Evolutionary conservation across 2,888 invertebrate species (phyloP), one percentile per base, ranked within the genome.

Genomic region (Agonopterix arenella): DNA sequence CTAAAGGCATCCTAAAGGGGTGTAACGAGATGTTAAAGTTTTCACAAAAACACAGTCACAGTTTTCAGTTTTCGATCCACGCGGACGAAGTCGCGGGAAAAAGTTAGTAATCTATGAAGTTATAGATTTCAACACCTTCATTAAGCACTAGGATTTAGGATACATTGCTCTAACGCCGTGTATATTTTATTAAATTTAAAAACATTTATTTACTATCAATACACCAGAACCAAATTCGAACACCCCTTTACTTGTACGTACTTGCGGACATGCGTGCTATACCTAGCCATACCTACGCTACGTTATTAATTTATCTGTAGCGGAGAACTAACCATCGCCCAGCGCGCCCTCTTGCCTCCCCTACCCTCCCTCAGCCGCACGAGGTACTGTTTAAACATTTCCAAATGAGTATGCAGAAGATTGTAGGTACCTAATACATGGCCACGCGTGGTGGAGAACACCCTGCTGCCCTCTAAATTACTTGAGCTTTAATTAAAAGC

Each of bases 241-340:
- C 86, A 80, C 61, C 77, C 79, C 45, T 5, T 10, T n/a, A 8
- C 67, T 52, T 44, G 51, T 49, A 56, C 65, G 68, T 69, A 72
- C 71, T 69, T 70, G 73, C 77, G 77, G 80, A 78, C 84, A 81
- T 73, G 84, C 82, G 83, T 81, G 76, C 68, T 77, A 72, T 80
- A 80, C 63, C 71, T 78, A 82, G 65, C 67, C 67, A 73, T 73
- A 79, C 65, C 68, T 72, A 67, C 62, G 55, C 73, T 74, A 77
- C 73, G 80, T 88, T 89, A 88, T 88, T 89, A 88, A 89, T 89
- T 86, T 89, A 89, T 86, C 84, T 85, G 83, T 83, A 81, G 80
- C 74, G 73, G 72, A 75, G 85, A 88, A 88, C 88, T 89, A 86
- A 88, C 84, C 85, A 78, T 76, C 73, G 73, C 80, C 74, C 72